Percentiles rank a stretch among this genome's conserved stretches.
These are phyloP conservation scores for Vultur gryphus DNA, from an alignment of 2,797 vertebrate genomes.

Conservation along the genomic window DNA sequence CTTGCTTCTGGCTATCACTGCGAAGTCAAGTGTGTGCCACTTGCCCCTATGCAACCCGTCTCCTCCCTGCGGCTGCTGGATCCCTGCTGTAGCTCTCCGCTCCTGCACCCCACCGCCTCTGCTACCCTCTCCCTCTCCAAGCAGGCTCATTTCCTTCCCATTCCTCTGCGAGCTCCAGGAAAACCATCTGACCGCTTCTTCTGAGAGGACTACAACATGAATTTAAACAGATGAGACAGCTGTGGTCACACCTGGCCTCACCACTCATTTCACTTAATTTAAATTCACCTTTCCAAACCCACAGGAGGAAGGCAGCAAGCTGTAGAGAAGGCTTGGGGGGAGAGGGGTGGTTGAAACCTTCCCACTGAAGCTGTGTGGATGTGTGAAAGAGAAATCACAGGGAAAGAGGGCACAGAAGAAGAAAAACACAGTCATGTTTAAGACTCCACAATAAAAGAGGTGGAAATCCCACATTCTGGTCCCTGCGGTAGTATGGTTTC, in stretches of 20 bases:
- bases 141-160: not conserved
- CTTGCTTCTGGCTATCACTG: not conserved
- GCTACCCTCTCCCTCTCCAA: not conserved
- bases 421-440: not conserved
- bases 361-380: not conserved
- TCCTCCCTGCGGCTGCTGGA: not conserved
- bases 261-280: not conserved
- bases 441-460: not conserved
- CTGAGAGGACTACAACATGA: not conserved
- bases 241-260: not conserved
- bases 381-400: not conserved
- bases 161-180: not conserved
- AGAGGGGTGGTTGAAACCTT: not conserved
- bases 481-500: not conserved
- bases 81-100: not conserved
- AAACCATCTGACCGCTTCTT: not conserved
- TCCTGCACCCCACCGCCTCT: fast-evolving
- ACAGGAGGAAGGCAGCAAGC: not conserved
- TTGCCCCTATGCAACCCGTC: not conserved
- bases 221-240: not conserved
- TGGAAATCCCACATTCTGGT: not conserved
- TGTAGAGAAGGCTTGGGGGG: not conserved
- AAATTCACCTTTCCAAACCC: not conserved
- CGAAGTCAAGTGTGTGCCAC: fast-evolving
- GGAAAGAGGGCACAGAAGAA: not conserved